Conservation (phyloP, 2,888 invertebrate genomes). For the Pyrrhia umbra region DNA sequence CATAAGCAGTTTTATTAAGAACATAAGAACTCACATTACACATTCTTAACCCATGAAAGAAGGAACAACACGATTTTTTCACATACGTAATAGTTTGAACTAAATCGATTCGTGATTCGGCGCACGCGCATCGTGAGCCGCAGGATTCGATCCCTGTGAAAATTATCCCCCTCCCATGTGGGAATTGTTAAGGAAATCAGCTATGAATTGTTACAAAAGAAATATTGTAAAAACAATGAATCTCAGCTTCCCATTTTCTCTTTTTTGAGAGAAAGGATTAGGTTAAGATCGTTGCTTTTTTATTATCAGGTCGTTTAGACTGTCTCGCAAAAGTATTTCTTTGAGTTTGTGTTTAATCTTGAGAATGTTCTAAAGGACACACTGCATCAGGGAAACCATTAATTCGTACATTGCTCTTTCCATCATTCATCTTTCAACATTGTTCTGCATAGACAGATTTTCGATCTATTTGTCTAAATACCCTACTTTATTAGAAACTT, state of each 20-base stretch:
- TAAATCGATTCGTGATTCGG: conserved; percentile 80
- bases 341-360: too few species aligned
- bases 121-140: conserved; percentile 78
- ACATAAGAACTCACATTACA: conserved; percentile 29
- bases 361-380: too few species aligned
- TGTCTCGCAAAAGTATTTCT: too few species aligned
- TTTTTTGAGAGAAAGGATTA: too few species aligned
- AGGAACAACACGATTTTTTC: conserved; percentile 47
- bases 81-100: conserved; percentile 56
- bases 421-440: too few species aligned
- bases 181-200: conserved; percentile 44
- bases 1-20: conserved; percentile 22
- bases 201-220: background rate
- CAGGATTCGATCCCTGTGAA: conserved; percentile 74
- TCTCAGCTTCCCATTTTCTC: background rate
- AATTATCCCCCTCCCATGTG: conserved; percentile 64
- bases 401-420: too few species aligned
- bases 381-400: too few species aligned
- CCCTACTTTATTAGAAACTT: too few species aligned
- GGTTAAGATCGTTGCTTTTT: too few species aligned
- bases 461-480: too few species aligned
- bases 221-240: background rate
- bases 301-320: too few species aligned
- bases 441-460: too few species aligned
- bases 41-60: conserved; percentile 34